These are phyloP conservation scores for Maylandia zebra DNA, from an alignment of 2,113 vertebrate species.

Conservation along the genomic window DNA sequence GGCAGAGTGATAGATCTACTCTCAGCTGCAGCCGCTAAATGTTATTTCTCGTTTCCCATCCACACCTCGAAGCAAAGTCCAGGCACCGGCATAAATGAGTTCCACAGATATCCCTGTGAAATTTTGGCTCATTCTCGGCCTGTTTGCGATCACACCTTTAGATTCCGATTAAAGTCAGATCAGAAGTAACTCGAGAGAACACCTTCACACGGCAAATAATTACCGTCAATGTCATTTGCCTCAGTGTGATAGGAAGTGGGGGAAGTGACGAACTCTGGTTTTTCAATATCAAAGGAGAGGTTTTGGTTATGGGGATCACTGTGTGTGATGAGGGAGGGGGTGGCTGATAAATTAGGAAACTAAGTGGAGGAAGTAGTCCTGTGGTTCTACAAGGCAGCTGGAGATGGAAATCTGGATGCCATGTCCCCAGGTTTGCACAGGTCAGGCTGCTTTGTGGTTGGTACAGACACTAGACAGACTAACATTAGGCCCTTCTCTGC, in stretches of 20 bases:
- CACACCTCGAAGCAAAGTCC: conserved; percentile 32
- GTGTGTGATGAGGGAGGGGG: background rate
- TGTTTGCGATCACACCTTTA: conserved; percentile 51
- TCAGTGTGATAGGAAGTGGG: background rate
- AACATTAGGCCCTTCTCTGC: background rate
- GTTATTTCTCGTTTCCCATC: conserved; percentile 26
- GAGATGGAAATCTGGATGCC: conserved; percentile 10
- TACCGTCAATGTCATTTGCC: conserved; percentile 44
- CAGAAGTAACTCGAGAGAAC: conserved; percentile 43
- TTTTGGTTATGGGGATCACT: conserved; percentile 1
- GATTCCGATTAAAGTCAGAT: conserved; percentile 49
- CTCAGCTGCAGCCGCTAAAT: conserved; percentile 26
- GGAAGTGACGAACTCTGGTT: conserved; percentile 15
- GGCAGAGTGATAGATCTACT: conserved; percentile 40
- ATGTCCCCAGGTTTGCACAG: conserved; percentile 11
- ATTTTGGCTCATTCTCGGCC: background rate
- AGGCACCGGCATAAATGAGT: conserved; percentile 44
- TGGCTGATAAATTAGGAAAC: conserved; percentile 49
- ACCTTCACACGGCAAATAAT: conserved; percentile 44
- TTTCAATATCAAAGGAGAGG: conserved; percentile 48
- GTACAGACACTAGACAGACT: background rate
- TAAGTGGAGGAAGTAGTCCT: conserved; percentile 42
- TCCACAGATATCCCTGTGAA: conserved; percentile 41
- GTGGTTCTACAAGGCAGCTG: conserved; percentile 15
- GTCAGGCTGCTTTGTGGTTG: conserved; percentile 3